phyloP scores from a whole-genome alignment of 2,797 vertebrate genomes.

The Hypotaenidia philippensis region DNA sequence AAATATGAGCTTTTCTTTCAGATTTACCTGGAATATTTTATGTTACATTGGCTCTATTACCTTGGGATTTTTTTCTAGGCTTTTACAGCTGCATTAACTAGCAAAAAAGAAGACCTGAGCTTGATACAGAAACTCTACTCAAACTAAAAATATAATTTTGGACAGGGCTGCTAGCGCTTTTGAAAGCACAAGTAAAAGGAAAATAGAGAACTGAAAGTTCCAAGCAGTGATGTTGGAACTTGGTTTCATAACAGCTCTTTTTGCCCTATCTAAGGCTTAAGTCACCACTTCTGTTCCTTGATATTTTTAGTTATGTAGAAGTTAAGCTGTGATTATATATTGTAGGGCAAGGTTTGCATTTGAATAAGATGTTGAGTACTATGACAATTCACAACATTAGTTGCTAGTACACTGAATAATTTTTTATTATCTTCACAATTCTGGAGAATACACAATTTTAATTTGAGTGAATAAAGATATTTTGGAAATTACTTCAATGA shows the following conservation, averaged over 20 bases:
- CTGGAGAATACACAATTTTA: background rate
- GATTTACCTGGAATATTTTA: background rate
- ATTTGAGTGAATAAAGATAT: background rate
- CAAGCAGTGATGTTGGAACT: background rate
- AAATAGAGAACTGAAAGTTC: background rate
- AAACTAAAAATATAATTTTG: background rate
- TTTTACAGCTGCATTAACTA: background rate
- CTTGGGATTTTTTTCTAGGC: background rate
- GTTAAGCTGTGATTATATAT: background rate
- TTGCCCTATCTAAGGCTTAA: background rate
- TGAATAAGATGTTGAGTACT: background rate
- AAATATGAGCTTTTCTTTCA: background rate
- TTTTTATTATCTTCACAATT: conserved; percentile 15
- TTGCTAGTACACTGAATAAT: background rate
- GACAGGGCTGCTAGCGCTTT: background rate
- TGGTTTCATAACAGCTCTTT: background rate
- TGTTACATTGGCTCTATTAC: background rate
- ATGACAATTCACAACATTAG: background rate
- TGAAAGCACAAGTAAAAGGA: background rate
- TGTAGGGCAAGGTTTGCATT: background rate
- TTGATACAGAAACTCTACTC: background rate
- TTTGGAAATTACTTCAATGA: conserved; percentile 16
- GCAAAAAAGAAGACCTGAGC: background rate
- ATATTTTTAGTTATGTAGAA: background rate
- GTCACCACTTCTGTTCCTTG: background rate